phyloP scores from a whole-genome alignment of 1,140 invertebrate species.

The Matsumurasca onukii region DNA sequence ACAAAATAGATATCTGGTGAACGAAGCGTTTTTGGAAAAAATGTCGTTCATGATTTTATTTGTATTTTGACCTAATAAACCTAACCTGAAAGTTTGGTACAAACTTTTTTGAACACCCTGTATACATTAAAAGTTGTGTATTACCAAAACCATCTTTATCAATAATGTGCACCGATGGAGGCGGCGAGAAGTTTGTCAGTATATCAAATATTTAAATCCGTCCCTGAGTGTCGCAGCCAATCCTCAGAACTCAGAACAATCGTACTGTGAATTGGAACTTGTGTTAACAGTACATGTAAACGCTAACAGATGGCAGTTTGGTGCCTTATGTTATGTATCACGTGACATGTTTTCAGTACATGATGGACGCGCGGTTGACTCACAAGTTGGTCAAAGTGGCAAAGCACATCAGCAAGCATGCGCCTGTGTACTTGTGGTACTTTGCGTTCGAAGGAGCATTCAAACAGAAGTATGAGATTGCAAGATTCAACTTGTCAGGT shows the following conservation, averaged over 20 bases:
- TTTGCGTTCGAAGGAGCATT: slow-evolving; percentile 1
- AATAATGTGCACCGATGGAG: too few species aligned
- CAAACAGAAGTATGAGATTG: too few species aligned
- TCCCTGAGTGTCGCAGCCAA: background rate
- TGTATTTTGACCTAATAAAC: too few species aligned
- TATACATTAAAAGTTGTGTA: too few species aligned
- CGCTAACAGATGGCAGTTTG: background rate
- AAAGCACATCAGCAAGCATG: background rate
- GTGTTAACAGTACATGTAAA: background rate
- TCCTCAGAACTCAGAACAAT: background rate
- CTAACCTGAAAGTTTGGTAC: too few species aligned
- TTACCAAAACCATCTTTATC: too few species aligned
- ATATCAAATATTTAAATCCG: background rate
- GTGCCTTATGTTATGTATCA: background rate
- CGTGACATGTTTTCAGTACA: slow-evolving; percentile 10
- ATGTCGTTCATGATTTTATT: too few species aligned
- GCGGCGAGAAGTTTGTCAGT: too few species aligned
- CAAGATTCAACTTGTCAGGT: too few species aligned
- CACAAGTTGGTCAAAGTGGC: background rate
- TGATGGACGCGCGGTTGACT: background rate
- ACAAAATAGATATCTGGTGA: too few species aligned
- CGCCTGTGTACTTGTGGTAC: background rate
- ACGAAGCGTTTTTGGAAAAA: too few species aligned
- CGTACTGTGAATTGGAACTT: background rate
- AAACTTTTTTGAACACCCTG: too few species aligned